Conservation (phyloP, 2,113 vertebrate genomes). For the Nettapus auritus region DNA sequence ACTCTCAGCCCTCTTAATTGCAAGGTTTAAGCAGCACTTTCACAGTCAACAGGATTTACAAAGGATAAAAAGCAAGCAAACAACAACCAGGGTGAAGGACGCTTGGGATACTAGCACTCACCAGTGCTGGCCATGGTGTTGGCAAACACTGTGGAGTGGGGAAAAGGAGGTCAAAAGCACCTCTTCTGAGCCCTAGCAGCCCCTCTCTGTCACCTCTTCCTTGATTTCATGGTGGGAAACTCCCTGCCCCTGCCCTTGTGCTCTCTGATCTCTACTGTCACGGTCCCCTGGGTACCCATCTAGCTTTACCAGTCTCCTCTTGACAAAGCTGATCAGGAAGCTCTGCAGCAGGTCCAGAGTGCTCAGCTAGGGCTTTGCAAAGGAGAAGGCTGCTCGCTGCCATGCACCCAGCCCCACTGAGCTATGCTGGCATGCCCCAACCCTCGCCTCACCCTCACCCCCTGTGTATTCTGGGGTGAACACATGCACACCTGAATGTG, state of each 20-base stretch:
- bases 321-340: not conserved
- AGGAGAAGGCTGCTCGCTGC: not conserved
- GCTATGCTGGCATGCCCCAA: not conserved
- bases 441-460: not conserved
- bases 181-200: not conserved
- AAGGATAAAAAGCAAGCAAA: not conserved
- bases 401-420: not conserved
- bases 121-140: not conserved
- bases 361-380: not conserved
- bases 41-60: not conserved
- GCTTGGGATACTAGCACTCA: not conserved
- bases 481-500: fast-evolving
- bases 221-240: not conserved
- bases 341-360: not conserved
- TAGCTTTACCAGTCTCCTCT: not conserved
- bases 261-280: not conserved
- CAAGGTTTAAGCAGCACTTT: not conserved
- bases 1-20: not conserved
- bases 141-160: not conserved
- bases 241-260: fast-evolving
- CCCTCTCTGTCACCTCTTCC: not conserved
- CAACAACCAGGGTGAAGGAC: not conserved
- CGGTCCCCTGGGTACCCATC: fast-evolving
- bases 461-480: not conserved
- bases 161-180: not conserved